A percentile compares a stretch with the other conserved stretches of the same genome.
phyloP scores from a whole-genome alignment of 2,888 invertebrate species.

The Eupsilia transversa region DNA sequence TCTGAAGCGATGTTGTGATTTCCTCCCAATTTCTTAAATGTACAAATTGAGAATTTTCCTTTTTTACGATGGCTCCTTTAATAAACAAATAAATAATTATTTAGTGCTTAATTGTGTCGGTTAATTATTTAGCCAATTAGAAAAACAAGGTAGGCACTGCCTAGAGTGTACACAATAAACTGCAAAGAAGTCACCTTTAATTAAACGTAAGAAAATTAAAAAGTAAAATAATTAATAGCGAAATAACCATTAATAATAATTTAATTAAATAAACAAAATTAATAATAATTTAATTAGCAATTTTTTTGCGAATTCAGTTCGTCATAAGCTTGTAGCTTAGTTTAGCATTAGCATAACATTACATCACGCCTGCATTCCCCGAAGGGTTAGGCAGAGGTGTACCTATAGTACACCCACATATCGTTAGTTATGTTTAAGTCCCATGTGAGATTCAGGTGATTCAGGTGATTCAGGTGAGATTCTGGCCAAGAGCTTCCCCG shows the following conservation, averaged over 20 bases:
- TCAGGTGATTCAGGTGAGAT: too few relatives aligned
- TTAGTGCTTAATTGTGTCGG: background rate
- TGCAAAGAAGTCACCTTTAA: background rate
- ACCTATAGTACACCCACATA: too few relatives aligned
- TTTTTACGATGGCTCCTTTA: background rate
- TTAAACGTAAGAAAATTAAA: background rate
- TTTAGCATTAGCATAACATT: too few relatives aligned
- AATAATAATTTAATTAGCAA: background rate
- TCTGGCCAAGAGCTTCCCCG: too few relatives aligned
- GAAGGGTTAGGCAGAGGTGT: too few relatives aligned
- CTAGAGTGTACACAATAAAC: background rate
- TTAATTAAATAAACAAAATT: background rate
- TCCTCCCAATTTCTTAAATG: background rate
- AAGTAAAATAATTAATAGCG: background rate
- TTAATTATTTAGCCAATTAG: background rate
- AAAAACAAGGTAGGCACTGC: background rate
- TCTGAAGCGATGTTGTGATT: background rate
- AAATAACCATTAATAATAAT: background rate
- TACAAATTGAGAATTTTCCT: background rate
- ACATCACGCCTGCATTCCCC: too few relatives aligned
- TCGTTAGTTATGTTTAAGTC: too few relatives aligned
- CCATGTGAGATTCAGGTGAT: too few relatives aligned
- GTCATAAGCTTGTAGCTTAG: too few relatives aligned
- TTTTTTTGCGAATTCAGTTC: background rate
- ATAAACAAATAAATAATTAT: background rate